A percentile compares a stretch with the other conserved stretches of the same genome.
These are phyloP conservation scores for Archilochus colubris DNA, from an alignment of 2,113 vertebrate genomes.

Conservation along the genomic window DNA sequence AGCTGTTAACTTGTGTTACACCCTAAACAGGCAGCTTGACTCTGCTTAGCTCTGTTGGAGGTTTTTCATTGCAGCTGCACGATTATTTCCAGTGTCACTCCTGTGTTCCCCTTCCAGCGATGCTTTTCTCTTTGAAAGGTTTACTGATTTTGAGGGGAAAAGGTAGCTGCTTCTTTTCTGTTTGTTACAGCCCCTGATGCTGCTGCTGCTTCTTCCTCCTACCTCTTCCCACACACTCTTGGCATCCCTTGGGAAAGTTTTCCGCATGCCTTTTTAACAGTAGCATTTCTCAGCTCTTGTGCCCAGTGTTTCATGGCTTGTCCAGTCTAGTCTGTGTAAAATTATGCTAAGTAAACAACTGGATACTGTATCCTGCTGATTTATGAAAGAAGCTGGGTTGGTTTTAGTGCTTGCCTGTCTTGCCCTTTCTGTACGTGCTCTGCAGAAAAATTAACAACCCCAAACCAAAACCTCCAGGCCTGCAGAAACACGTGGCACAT, in stretches of 20 bases:
- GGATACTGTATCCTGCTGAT: constrained; percentile 45
- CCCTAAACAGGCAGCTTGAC: neutral
- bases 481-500: neutral
- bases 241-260: constrained; percentile 64
- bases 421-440: neutral
- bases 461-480: neutral
- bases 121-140: constrained; percentile 35
- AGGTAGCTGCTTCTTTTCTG: neutral
- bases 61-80: neutral
- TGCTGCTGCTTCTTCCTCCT: constrained; percentile 48
- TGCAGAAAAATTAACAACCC: constrained; percentile 20
- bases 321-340: constrained; percentile 62
- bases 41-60: neutral
- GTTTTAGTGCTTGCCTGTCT: constrained; percentile 8
- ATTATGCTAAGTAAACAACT: constrained; percentile 68
- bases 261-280: constrained; percentile 48
- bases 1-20: neutral
- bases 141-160: constrained; percentile 12
- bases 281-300: constrained; percentile 59
- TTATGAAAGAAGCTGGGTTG: constrained; percentile 37
- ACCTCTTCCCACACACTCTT: constrained; percentile 58
- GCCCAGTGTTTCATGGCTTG: constrained; percentile 65
- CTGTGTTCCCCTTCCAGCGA: constrained; percentile 9
- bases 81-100: neutral
- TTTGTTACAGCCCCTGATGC: constrained; percentile 19